Base-by-base conservation (phyloP, 2,797 vertebrate genomes). In the Schizopygopsis malacanthus region DNA sequence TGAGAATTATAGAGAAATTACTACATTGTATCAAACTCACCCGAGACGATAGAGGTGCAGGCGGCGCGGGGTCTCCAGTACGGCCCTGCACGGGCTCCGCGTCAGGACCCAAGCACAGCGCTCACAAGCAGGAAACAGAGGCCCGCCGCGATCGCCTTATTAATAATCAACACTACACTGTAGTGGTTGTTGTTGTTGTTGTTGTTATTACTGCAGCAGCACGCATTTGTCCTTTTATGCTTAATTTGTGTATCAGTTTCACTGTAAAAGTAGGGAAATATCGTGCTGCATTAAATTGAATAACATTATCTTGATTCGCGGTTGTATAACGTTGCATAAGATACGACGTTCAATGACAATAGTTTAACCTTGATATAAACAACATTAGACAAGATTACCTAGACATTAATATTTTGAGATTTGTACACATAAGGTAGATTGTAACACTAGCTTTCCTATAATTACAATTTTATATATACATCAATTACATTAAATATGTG, bases 21-120 rank as follows among this genome's bases (percentile, higher is more conserved):
- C 95, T 96, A 97, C 96, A 97, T 97, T 97, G 96, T 98, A 96
- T 97, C 96, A 97, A 97, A 98, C 97, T 98, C 97, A 98, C 97
- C 97, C 97, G 97, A 97, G 96, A 98, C 96, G 97, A 97, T 96
- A 96, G 97, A 97, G 97, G 97, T 96, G 97, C 97, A 96, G 96
- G 96, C 97, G 94, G 97, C 97, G 97, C 97, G 97, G 97, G 97
- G 97, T 98, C 97, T 98, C 97, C 97, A 94, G 95, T 95, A 97
- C 97, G 96, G 96, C 97, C 97, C 97, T 96, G 97, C 97, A 98
- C 97, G 97, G 97, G 97, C 97, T 97, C 95, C 96, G 95, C 94
- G 94, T 93, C 95, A 97, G 97, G 97, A 97, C 97, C 97, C 97
- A 93, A 94, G 92, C 93, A 93, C 91, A 91, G 93, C 81, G 82